A percentile compares a stretch with the other conserved stretches of the same genome.
Conservation (phyloP, 2,888 invertebrate species). For the Smittia sp. region DNA sequence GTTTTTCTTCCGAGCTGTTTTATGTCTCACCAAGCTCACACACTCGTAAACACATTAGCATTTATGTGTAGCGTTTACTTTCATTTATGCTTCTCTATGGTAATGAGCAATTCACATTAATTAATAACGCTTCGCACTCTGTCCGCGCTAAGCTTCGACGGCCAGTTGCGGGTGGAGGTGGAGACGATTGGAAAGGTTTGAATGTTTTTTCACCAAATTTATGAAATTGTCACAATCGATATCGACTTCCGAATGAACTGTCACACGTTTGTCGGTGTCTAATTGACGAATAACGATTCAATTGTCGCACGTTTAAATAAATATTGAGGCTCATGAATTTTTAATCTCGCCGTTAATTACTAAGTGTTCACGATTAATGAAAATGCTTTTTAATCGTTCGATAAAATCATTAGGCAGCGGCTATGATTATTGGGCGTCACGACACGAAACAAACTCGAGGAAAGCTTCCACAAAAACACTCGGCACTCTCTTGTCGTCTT, state of each 20-base stretch:
- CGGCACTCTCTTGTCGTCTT: not conserved
- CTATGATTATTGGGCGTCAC: not conserved
- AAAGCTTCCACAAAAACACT: not conserved
- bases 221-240: not conserved
- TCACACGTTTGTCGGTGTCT: not conserved
- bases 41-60: slow-evolving; percentile 41
- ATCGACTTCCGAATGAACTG: not conserved
- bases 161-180: not conserved
- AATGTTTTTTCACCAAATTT: not conserved
- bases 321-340: not conserved
- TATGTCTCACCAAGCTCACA: slow-evolving; percentile 30
- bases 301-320: not conserved
- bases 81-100: slow-evolving; percentile 19
- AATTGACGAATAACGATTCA: not conserved
- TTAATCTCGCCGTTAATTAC: slow-evolving; percentile 3
- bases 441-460: not conserved
- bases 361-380: slow-evolving; percentile 11
- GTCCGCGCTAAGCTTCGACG: not conserved
- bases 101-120: slow-evolving; percentile 31
- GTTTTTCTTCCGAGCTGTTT: slow-evolving; percentile 1
- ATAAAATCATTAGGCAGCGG: slow-evolving; percentile 1
- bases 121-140: slow-evolving; percentile 27
- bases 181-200: not conserved
- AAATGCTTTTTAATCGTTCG: not conserved
- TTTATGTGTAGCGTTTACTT: slow-evolving; percentile 35